A percentile compares a stretch with the other conserved stretches of the same genome.
Conservation (phyloP, 2,113 vertebrate species). For the Microtus montanus region DNA sequence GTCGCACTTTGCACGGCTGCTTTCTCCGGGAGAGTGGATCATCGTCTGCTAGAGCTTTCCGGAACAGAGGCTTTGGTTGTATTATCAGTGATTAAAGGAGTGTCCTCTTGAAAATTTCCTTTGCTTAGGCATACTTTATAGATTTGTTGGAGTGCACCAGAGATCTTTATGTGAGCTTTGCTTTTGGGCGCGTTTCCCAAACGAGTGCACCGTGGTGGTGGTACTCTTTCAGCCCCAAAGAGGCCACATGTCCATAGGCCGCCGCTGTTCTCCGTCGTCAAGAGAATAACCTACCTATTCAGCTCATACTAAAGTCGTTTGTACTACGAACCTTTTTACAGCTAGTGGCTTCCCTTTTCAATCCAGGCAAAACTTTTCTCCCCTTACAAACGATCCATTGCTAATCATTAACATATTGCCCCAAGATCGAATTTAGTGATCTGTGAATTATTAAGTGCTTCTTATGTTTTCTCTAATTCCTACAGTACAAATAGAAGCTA, state of each 20-base stretch:
- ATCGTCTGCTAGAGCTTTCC: not conserved
- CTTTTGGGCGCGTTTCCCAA: not conserved
- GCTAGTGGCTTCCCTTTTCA: not conserved
- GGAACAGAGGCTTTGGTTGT: not conserved
- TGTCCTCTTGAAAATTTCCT: not conserved
- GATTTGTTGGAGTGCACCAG: not conserved
- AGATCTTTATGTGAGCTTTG: not conserved
- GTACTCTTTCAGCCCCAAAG: not conserved
- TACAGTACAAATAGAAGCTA: not conserved
- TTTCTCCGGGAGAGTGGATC: not conserved
- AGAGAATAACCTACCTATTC: not conserved
- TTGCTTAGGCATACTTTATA: not conserved
- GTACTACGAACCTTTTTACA: not conserved
- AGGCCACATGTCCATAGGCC: not conserved
- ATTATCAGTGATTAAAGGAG: not conserved
- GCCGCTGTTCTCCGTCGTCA: not conserved
- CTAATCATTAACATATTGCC: not conserved
- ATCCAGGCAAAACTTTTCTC: not conserved
- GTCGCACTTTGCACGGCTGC: not conserved
- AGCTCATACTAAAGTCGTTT: not conserved
- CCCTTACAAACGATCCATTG: not conserved
- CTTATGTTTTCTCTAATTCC: not conserved
- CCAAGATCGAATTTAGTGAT: constrained; percentile 6
- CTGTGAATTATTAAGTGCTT: constrained; percentile 3
- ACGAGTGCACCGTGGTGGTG: not conserved